Conservation (phyloP, 2,797 vertebrate species). For the Trematomus bernacchii region DNA sequence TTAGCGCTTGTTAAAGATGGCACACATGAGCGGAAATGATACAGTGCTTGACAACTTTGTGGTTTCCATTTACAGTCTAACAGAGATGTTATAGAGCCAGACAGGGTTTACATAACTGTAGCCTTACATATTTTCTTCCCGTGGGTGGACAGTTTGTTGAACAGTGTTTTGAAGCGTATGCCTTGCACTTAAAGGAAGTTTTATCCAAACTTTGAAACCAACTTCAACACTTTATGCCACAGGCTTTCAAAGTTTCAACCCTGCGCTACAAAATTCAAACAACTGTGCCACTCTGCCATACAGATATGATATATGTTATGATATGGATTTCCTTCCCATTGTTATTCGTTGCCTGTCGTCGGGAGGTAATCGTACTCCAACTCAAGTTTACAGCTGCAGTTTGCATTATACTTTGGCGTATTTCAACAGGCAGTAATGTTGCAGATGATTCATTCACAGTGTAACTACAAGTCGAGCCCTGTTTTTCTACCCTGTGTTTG, state of each 20-base stretch:
- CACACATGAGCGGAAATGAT: conserved; percentile 70
- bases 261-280: too few species aligned
- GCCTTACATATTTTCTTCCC: neutral
- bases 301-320: neutral
- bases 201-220: neutral
- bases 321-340: neutral
- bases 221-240: too few species aligned
- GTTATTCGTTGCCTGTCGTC: neutral
- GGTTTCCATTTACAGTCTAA: conserved; percentile 63
- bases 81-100: conserved; percentile 38
- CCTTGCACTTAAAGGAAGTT: neutral
- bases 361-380: neutral
- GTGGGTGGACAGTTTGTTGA: conserved; percentile 8
- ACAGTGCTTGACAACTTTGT: conserved; percentile 64
- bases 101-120: conserved; percentile 25
- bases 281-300: too few species aligned
- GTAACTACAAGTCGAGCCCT: neutral
- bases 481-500: neutral
- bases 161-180: neutral
- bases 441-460: neutral
- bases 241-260: too few species aligned
- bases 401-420: neutral
- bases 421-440: neutral
- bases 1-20: conserved; percentile 44
- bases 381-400: neutral